A percentile compares a stretch with the other conserved stretches of the same genome.
Conservation (phyloP, 2,797 vertebrate species). For the Crocidura indochinensis region DNA sequence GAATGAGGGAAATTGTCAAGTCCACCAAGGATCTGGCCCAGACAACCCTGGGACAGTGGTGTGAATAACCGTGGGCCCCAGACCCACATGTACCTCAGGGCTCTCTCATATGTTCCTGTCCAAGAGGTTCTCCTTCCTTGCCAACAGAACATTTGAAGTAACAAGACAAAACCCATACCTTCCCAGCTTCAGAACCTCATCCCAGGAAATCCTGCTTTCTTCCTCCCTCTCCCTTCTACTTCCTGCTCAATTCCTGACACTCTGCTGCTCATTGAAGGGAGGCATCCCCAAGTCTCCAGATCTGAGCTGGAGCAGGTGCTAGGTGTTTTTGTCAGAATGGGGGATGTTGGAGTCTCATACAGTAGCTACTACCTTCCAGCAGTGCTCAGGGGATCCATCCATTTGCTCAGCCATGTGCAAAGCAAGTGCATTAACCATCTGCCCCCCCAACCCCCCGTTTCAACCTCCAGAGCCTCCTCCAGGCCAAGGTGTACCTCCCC, state of each 20-base stretch:
- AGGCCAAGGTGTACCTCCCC: neutral
- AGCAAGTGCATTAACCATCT: too few relatives aligned
- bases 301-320: neutral
- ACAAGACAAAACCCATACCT: neutral
- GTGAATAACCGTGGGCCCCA: neutral
- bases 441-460: too few relatives aligned
- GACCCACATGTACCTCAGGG: neutral
- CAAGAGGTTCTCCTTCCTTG: neutral
- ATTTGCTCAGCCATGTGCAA: too few relatives aligned
- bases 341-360: too few relatives aligned
- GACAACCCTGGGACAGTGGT: rapidly evolving
- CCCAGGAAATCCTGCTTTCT: neutral
- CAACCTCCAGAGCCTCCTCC: too few relatives aligned
- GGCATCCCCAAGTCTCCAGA: neutral
- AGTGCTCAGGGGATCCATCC: too few relatives aligned
- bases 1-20: neutral
- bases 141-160: neutral
- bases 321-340: neutral
- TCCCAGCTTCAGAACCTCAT: neutral
- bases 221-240: too few relatives aligned
- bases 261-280: too few relatives aligned
- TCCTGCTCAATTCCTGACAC: too few relatives aligned
- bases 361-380: too few relatives aligned
- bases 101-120: neutral
- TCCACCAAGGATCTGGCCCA: neutral